Percentiles rank a stretch among this genome's conserved stretches.
Evolutionary conservation across 2,113 vertebrate species (phyloP).

Genomic region (Sphyrna mokarran): DNA sequence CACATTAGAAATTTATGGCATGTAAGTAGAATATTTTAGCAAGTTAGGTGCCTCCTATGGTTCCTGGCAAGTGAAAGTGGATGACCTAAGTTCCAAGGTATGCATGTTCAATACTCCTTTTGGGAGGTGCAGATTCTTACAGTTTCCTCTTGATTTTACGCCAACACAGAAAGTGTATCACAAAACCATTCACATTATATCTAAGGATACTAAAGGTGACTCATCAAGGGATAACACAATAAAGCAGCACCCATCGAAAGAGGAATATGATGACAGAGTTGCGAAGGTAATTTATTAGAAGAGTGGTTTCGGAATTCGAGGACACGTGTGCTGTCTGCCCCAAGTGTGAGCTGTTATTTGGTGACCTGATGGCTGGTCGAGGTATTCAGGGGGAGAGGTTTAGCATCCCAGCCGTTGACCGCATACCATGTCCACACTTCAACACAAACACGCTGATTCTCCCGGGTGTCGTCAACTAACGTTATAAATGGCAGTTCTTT

Average conservation of each 20-base stretch:
- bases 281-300: not conserved
- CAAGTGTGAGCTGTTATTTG: not conserved
- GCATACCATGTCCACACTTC: not conserved
- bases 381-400: not conserved
- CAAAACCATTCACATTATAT: conserved; percentile 9
- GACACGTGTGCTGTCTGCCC: no score
- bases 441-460: not conserved
- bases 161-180: conserved; percentile 12
- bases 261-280: not conserved
- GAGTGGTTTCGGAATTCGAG: not conserved
- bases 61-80: conserved; percentile 4
- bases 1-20: conserved; percentile 26
- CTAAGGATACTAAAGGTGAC: not conserved
- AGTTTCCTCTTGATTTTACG: conserved; percentile 9
- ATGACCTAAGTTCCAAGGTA: not conserved
- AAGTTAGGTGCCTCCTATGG: conserved; percentile 13
- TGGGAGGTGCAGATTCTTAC: conserved; percentile 9
- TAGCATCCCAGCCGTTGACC: not conserved
- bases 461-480: not conserved
- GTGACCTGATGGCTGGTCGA: not conserved
- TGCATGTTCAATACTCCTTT: conserved; percentile 13
- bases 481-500: not conserved
- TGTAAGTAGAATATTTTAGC: not conserved
- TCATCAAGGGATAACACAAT: not conserved
- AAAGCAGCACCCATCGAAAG: not conserved